Evolutionary conservation across 2,888 invertebrate species (phyloP).

Genomic region (Ochropleura plecta): DNA sequence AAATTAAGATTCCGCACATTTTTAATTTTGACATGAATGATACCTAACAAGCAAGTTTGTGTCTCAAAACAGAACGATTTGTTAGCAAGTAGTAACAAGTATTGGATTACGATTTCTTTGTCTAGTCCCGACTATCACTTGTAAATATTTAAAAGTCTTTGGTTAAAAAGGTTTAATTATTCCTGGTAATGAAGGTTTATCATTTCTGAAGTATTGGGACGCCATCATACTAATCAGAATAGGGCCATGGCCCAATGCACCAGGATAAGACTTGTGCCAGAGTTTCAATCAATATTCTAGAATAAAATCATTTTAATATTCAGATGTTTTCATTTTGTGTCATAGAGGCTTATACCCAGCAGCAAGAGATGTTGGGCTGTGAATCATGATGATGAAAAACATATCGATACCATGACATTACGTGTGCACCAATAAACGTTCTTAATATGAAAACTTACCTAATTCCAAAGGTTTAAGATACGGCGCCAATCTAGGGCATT

Average conservation of each 20-base stretch:
- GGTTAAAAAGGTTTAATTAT: background rate
- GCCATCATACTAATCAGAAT: background rate
- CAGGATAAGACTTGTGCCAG: background rate
- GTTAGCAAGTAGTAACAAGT: too few relatives aligned
- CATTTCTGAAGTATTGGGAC: background rate
- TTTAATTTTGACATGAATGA: too few relatives aligned
- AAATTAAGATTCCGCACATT: too few relatives aligned
- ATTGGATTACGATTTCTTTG: too few relatives aligned
- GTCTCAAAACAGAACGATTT: too few relatives aligned
- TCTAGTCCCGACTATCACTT: too few relatives aligned
- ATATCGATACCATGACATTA: background rate
- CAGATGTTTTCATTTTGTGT: background rate
- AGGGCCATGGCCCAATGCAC: background rate
- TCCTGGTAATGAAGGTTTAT: background rate
- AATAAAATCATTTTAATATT: background rate
- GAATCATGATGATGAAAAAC: background rate
- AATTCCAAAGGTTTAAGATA: slow-evolving; percentile 46
- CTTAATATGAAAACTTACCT: slow-evolving; percentile 38
- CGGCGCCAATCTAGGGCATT: slow-evolving; percentile 28
- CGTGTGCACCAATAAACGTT: background rate
- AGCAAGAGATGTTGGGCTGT: background rate
- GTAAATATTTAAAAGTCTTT: too few relatives aligned
- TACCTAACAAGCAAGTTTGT: too few relatives aligned
- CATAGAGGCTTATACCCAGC: background rate
- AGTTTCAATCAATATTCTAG: background rate